Evolutionary conservation across 2,113 vertebrate species (phyloP).

Genomic region (Siniperca knerii): DNA sequence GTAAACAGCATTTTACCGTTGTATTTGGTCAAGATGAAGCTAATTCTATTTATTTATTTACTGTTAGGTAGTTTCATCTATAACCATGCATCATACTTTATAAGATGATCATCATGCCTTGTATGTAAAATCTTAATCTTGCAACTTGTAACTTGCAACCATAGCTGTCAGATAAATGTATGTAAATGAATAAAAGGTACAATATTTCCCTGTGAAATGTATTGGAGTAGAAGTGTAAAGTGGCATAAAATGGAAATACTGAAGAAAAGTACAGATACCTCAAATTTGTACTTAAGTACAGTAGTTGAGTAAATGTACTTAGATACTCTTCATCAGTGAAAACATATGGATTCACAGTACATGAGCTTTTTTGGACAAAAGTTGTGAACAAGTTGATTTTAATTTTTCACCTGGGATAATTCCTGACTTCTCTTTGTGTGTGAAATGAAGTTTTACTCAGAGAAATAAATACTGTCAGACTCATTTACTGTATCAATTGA

Average conservation of each 20-base stretch:
- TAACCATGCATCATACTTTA: background rate
- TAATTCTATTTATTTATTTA: background rate
- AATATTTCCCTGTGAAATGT: background rate
- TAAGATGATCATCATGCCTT: background rate
- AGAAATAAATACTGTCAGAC: background rate
- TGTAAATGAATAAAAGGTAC: background rate
- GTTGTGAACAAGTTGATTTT: background rate
- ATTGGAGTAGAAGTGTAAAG: background rate
- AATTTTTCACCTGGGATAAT: background rate
- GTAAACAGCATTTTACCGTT: background rate
- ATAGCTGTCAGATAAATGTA: background rate
- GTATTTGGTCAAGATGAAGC: background rate
- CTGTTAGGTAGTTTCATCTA: background rate
- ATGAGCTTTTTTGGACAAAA: background rate
- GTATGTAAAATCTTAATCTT: background rate
- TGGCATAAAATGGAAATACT: background rate
- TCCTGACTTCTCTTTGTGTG: background rate
- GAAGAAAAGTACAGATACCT: too few relatives aligned
- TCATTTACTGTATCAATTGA: background rate
- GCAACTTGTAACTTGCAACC: too few relatives aligned
- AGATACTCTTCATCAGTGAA: background rate
- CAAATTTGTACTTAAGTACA: too few relatives aligned
- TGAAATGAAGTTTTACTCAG: background rate
- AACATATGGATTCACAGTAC: background rate
- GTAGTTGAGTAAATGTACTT: too few relatives aligned